These are phyloP conservation scores for Ypsolopha scabrella DNA, from an alignment of 2,888 invertebrate genomes.

Conservation along the genomic window DNA sequence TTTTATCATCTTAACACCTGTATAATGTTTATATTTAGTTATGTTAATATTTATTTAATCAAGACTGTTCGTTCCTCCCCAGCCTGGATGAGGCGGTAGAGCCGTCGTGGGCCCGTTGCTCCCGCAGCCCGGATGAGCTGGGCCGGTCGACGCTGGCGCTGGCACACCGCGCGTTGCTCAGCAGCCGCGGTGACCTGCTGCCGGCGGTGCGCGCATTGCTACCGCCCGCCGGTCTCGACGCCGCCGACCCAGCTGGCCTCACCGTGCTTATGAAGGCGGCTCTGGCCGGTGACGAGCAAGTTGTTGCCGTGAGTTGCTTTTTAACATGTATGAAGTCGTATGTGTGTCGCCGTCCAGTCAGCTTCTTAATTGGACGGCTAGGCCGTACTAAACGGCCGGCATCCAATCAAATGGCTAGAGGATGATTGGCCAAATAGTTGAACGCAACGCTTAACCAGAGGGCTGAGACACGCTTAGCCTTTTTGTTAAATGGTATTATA, in stretches of 20 bases:
- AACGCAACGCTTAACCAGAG: too few relatives aligned
- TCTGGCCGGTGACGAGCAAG: conserved; percentile 82
- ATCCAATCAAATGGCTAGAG: too few relatives aligned
- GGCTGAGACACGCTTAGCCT: too few relatives aligned
- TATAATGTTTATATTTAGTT: not conserved
- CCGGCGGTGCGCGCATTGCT: conserved; percentile 82
- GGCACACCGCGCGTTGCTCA: conserved; percentile 84
- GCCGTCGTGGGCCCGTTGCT: conserved; percentile 51
- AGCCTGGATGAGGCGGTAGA: conserved; percentile 71
- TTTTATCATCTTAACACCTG: not conserved
- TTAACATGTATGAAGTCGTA: not conserved
- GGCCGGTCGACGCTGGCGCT: conserved; percentile 77
- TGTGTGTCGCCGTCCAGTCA: not conserved
- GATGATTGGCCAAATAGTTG: too few relatives aligned
- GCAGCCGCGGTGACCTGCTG: conserved; percentile 84
- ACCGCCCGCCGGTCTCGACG: conserved; percentile 76
- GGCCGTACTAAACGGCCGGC: too few relatives aligned
- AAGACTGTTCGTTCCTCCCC: conserved; percentile 1
- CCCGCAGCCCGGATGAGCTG: conserved; percentile 63
- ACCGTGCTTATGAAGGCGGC: conserved; percentile 88
- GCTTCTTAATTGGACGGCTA: too few relatives aligned
- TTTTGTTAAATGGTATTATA: too few relatives aligned
- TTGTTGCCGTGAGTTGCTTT: conserved; percentile 65
- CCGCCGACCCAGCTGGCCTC: conserved; percentile 82
- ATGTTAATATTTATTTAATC: not conserved